These are phyloP conservation scores for Drosophila differens DNA, from an alignment of 2,888 invertebrate genomes.

Conservation along the genomic window DNA sequence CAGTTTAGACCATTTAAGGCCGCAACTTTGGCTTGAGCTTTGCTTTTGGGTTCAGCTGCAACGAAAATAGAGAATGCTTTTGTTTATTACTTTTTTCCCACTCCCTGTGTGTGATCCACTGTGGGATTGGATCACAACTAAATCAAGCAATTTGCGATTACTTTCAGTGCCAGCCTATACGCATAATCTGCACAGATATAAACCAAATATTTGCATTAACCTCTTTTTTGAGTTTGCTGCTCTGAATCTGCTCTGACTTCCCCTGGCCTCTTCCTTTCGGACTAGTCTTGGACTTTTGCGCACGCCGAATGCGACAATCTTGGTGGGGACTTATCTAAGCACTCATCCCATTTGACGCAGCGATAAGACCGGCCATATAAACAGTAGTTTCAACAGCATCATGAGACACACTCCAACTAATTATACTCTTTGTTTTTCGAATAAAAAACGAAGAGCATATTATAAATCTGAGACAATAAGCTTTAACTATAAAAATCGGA, in stretches of 20 bases:
- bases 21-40: conserved; percentile 14
- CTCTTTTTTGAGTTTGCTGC: conserved; percentile 14
- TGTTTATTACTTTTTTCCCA: neutral
- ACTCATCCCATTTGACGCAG: conserved; percentile 66
- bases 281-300: conserved; percentile 20
- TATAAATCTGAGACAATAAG: neutral
- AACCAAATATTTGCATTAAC: conserved; percentile 45
- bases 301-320: conserved; percentile 65
- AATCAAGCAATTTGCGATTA: conserved; percentile 32
- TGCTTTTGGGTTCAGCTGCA: conserved; percentile 29
- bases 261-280: conserved; percentile 26
- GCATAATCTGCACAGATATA: conserved; percentile 27
- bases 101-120: conserved; percentile 17
- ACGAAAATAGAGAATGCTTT: conserved; percentile 23
- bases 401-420: conserved; percentile 28
- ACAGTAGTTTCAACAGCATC: conserved; percentile 46
- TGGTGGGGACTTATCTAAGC: conserved; percentile 62
- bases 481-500: neutral
- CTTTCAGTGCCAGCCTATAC: conserved; percentile 31
- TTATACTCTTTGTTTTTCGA: neutral
- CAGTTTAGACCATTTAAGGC: conserved; percentile 24
- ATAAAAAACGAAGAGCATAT: neutral
- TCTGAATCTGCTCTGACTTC: conserved; percentile 32
- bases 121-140: conserved; percentile 26
- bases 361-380: conserved; percentile 57